phyloP scores from a whole-genome alignment of 2,888 invertebrate species.

The Ganaspis brasiliensis region DNA sequence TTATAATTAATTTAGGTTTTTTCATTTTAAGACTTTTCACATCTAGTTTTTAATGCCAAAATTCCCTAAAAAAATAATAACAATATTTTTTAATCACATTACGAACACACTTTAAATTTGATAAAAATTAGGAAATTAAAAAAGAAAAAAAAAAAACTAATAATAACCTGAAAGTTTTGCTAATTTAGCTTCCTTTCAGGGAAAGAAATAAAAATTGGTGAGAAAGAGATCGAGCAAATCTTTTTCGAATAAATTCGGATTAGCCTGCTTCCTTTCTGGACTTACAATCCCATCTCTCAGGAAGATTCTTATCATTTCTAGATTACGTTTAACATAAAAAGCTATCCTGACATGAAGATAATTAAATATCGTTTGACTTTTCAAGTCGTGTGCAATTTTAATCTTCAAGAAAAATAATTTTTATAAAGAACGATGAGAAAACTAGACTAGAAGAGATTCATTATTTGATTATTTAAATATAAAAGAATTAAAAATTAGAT shows the following conservation, averaged over 20 bases:
- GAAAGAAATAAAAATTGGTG: neutral
- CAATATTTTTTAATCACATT: too few relatives aligned
- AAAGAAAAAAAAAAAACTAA: too few relatives aligned
- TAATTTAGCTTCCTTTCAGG: neutral
- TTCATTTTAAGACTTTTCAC: too few relatives aligned
- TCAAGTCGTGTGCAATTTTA: neutral
- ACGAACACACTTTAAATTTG: too few relatives aligned
- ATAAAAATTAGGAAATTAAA: too few relatives aligned
- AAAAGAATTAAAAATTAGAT: too few relatives aligned
- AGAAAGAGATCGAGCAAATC: slow-evolving; percentile 2
- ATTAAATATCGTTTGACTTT: slow-evolving; percentile 4
- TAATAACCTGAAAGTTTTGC: neutral
- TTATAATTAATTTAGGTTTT: too few relatives aligned
- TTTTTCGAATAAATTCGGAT: slow-evolving; percentile 22
- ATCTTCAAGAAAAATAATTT: neutral
- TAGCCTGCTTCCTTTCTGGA: neutral
- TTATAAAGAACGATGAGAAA: neutral
- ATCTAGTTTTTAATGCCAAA: too few relatives aligned
- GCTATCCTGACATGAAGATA: neutral
- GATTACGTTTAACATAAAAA: neutral
- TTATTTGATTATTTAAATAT: neutral
- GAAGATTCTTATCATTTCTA: slow-evolving; percentile 19
- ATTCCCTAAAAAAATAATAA: too few relatives aligned
- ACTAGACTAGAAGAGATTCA: neutral
- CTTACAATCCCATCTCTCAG: slow-evolving; percentile 5